Evolutionary conservation across 2,113 vertebrate species (phyloP).

Genomic region (Ginglymostoma cirratum): DNA sequence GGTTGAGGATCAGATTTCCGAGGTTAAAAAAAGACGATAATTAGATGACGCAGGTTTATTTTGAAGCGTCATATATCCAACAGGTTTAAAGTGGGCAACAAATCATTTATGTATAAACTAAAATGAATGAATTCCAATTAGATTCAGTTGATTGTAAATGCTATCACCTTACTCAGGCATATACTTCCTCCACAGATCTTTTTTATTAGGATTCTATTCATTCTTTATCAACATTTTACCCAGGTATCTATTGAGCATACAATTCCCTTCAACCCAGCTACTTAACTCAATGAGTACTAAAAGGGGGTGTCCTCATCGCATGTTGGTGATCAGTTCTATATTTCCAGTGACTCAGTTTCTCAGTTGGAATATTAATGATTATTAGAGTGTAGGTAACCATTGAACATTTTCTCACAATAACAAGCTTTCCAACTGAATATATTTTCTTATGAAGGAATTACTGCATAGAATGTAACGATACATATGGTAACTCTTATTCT

Average conservation of each 20-base stretch:
- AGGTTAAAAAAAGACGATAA: too few relatives aligned
- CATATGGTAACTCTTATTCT: background rate
- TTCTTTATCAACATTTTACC: background rate
- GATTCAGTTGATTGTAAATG: too few relatives aligned
- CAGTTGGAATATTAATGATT: background rate
- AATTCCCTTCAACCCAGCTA: background rate
- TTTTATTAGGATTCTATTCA: background rate
- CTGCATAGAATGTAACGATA: background rate
- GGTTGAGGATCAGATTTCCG: too few relatives aligned
- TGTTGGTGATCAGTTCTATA: background rate
- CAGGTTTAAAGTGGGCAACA: too few relatives aligned
- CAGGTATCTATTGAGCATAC: background rate
- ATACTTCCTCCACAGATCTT: too few relatives aligned
- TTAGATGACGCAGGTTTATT: too few relatives aligned
- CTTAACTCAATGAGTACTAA: background rate
- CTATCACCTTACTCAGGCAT: background rate
- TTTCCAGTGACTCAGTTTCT: background rate
- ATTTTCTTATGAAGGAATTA: background rate
- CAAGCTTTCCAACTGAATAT: background rate
- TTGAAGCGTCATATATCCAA: too few relatives aligned
- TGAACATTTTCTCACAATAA: background rate
- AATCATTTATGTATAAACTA: too few relatives aligned
- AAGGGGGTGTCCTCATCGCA: background rate
- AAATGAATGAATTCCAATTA: too few relatives aligned
- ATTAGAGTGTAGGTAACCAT: background rate